These are phyloP conservation scores for Leptocoma aspasia DNA, from an alignment of 2,113 vertebrate species.

Conservation along the genomic window DNA sequence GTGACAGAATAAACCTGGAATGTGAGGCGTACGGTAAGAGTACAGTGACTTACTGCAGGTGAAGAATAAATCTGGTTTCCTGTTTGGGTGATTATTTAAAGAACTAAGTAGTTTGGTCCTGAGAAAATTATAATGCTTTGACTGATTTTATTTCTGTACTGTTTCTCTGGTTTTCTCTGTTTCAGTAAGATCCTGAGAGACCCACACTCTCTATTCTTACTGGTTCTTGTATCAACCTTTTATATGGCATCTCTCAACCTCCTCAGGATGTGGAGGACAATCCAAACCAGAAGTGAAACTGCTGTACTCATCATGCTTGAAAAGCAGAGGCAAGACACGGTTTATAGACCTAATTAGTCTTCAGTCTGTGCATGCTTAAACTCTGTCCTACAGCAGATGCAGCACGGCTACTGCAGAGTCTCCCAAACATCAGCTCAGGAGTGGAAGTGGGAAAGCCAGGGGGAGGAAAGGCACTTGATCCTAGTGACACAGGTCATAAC, in stretches of 20 bases:
- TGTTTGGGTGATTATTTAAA: not conserved
- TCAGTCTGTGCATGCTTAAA: not conserved
- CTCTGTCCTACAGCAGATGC: not conserved
- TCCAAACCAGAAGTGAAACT: not conserved
- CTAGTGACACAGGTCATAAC: not conserved
- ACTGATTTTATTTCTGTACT: not conserved
- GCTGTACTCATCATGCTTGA: not conserved
- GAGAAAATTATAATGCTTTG: not conserved
- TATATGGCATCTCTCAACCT: fast-evolving
- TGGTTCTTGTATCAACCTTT: not conserved
- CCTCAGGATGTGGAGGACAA: not conserved
- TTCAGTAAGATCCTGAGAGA: not conserved
- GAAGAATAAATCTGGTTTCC: not conserved
- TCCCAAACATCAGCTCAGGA: not conserved
- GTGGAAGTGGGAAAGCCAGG: not conserved
- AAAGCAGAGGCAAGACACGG: not conserved
- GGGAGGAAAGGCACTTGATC: not conserved
- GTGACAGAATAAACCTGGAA: not conserved
- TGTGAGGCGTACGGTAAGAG: not conserved
- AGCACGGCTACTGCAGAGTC: not conserved
- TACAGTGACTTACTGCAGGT: not conserved
- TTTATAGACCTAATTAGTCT: not conserved
- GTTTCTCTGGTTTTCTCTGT: not conserved
- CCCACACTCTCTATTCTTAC: not conserved
- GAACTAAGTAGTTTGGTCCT: not conserved